Percentiles rank a stretch among this genome's conserved stretches.
phyloP scores from a whole-genome alignment of 1,140 invertebrate species.

The Sipha flava region DNA sequence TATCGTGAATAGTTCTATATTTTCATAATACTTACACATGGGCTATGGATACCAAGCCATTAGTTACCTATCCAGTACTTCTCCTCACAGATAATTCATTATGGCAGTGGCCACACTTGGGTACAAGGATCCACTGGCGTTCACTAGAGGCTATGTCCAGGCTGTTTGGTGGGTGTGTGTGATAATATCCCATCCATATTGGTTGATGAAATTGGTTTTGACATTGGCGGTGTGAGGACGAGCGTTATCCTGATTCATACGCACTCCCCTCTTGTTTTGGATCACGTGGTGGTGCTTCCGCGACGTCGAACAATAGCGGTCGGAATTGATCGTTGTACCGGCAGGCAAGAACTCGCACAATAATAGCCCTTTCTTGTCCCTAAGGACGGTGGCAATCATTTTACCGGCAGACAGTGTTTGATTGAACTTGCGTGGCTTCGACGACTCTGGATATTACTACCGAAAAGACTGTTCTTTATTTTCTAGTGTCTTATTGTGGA shows the following conservation, averaged over 20 bases:
- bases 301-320: background rate
- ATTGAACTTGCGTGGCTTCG: background rate
- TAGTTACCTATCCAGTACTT: too few relatives aligned
- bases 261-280: slow-evolving; percentile 4
- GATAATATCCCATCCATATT: slow-evolving; percentile 41
- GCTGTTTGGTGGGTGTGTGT: slow-evolving; percentile 41
- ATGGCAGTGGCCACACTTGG: too few relatives aligned
- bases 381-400: slow-evolving; percentile 18
- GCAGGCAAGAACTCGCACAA: background rate
- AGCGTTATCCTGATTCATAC: slow-evolving; percentile 43
- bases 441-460: slow-evolving; percentile 20
- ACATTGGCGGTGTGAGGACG: slow-evolving; percentile 38
- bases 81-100: too few relatives aligned
- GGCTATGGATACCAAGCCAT: too few relatives aligned
- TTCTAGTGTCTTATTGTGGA: slow-evolving; percentile 32
- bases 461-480: slow-evolving; percentile 35
- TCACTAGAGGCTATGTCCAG: slow-evolving; percentile 40
- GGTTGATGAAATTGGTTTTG: slow-evolving; percentile 33
- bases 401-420: background rate
- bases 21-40: too few relatives aligned
- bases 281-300: background rate
- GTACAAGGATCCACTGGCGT: too few relatives aligned
- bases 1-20: too few relatives aligned
- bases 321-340: background rate
- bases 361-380: background rate